Evolutionary conservation across 1,140 invertebrate genomes (phyloP), one percentile per base, ranked within the genome.

Genomic region (Trichonephila inaurata): DNA sequence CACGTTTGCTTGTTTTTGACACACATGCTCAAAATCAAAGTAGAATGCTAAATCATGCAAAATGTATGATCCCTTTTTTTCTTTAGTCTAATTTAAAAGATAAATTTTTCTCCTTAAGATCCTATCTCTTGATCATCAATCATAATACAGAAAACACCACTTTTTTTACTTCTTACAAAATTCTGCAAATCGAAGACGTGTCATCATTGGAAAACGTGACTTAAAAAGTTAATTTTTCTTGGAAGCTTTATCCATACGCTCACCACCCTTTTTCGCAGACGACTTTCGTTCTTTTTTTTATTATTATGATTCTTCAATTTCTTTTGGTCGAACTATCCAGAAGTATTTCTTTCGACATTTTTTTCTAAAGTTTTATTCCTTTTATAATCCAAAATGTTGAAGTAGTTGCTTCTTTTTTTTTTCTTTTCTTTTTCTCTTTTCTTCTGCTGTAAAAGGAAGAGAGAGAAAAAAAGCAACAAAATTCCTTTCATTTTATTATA

Each of bases 161-260:
- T 87, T 64, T 72, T 51, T 51, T 51, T 12, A 51, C 51, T 51
- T 51, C 33, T 91, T 91, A 51, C 77, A 82, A 62, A 51, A 91
- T 91, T 91, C 89, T 61, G 77, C 77, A 61, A 91, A 82, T 83
- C 77, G 89, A 40, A 91, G 69, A 91, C 89, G 89, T 91, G 89
- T 91, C 89, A 83, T 91, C 58, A 62, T 62, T 21, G 58, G 77
- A 82, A 61, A n/a, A 91, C 89, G 89, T 91, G 89, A 91, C 89
- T 91, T 91, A 82, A 91, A 82, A 91, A 91, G 89, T 91, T 91
- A 91, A 91, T 91, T 91, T 91, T 91, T 82, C 77, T 91, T 91
- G 51, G 40, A 77, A 72, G 33, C 66, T 58, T 77, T 89, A 69
- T 77, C 44, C 66, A 18, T 60, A 40, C 40, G 28, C 40, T 58